Evolutionary conservation across 2,113 vertebrate genomes (phyloP), one percentile per base, ranked within the genome.

Genomic region (Petromus typicus): DNA sequence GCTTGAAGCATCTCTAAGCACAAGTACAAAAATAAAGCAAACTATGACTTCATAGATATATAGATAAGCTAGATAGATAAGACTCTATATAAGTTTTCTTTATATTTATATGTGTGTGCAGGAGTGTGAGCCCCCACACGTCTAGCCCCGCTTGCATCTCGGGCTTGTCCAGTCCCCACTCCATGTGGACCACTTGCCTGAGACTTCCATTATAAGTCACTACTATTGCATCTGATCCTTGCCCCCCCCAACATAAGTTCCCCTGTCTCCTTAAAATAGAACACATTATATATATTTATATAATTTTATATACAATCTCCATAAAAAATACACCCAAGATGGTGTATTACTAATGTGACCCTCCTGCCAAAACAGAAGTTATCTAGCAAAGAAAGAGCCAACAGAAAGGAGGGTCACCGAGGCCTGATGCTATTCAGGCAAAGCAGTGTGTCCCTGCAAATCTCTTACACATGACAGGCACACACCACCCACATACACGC

Each of bases 11-110:
- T 97, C 96, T 97, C 97, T 97, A 98, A 98, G 98, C 98, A 98
- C 97, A 96, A 95, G 97, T 98, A 98, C 95, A 98, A 98, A 99
- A 98, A 98, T 98, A 98, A 98, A 98, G 97, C 96, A 86, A 97
- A 97, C 97, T 98, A 98, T 98, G 98, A 98, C 97, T 98, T 98
- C 95, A 93, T 97, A 98, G 98, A 97, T 97, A 98, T 96, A 98
- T 94, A 98, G 97, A 98, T 98, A 98, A 86, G 88, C 96, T 97
- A 97, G 95, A 95, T 98, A 98, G 97, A 88, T 97, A 51, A 97
- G 90, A 97, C 94, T 98, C 87, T 98, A 97, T 98, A 98, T 98
- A 98, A 95, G 92, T 97, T 94, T 96, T 97, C 96, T 97, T 90
- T 67, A 96, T 98, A 97, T 98, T 97, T 98, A 98, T 96, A 98